A percentile compares a stretch with the other conserved stretches of the same genome.
phyloP scores from a whole-genome alignment of 1,140 invertebrate genomes.

The Caenorhabditis tropicalis region DNA sequence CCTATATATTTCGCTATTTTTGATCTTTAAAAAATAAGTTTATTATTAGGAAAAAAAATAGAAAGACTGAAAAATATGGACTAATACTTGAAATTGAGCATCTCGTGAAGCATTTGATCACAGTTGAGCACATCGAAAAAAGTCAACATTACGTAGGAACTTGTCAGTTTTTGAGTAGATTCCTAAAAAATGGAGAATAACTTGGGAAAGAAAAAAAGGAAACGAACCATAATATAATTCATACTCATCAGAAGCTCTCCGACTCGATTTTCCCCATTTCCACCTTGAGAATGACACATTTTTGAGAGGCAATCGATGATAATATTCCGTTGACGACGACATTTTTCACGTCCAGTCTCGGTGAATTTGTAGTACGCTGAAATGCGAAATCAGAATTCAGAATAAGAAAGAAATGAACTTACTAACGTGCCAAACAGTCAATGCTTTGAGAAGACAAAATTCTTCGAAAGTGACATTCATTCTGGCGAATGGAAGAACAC shows the following conservation, averaged over 20 bases:
- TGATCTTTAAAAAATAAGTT: neutral
- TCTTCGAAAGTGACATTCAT: slow-evolving; percentile 20
- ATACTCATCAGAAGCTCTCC: slow-evolving; percentile 30
- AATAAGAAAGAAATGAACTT: neutral
- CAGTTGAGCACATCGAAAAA: slow-evolving; percentile 32
- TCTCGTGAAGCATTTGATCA: slow-evolving; percentile 29
- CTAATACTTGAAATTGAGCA: slow-evolving; percentile 31
- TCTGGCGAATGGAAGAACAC: neutral
- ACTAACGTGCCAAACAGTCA: slow-evolving; percentile 17
- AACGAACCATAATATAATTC: neutral
- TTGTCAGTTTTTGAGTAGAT: slow-evolving; percentile 30
- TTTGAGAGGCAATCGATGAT: neutral
- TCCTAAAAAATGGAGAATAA: neutral
- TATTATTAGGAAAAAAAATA: neutral
- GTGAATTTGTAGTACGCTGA: slow-evolving; percentile 22
- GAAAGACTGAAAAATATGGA: neutral
- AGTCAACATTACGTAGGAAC: slow-evolving; percentile 20
- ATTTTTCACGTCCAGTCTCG: slow-evolving; percentile 22
- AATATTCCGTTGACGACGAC: slow-evolving; percentile 8
- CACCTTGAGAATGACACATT: slow-evolving; percentile 11
- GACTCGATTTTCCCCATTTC: neutral
- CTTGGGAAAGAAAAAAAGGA: neutral
- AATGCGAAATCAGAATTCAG: neutral
- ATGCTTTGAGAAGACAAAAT: slow-evolving; percentile 11
- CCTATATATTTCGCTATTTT: too few relatives aligned